These are phyloP conservation scores for Branchipolynoe longqiensis DNA, from an alignment of 2,888 invertebrate species.

Conservation along the genomic window DNA sequence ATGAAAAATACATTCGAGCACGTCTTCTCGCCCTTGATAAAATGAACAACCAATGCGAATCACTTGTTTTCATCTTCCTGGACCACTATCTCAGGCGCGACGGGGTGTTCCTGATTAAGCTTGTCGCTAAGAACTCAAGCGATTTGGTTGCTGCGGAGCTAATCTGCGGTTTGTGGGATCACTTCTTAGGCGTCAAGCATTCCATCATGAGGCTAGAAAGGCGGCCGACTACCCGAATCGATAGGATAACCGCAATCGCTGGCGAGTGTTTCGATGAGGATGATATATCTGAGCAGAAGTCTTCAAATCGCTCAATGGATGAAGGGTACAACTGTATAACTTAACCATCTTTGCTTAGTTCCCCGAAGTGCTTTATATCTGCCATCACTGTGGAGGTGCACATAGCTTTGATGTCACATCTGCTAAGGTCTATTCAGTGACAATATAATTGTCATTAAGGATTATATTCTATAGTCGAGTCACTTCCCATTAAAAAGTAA, in stretches of 20 bases:
- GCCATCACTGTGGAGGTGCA: no score
- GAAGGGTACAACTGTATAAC: not conserved
- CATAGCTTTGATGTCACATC: no score
- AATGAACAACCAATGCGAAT: conserved; percentile 19
- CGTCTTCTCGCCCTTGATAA: conserved; percentile 50
- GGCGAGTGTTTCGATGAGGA: conserved; percentile 48
- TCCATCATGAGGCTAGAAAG: conserved; percentile 16
- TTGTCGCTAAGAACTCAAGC: conserved; percentile 62
- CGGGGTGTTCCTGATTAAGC: conserved; percentile 59
- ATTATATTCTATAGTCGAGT: no score
- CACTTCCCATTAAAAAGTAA: no score
- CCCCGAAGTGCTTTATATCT: no score
- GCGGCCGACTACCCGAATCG: conserved; percentile 13
- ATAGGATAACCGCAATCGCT: conserved; percentile 30
- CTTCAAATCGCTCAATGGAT: not conserved
- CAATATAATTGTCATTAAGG: no score
- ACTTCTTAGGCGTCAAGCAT: conserved; percentile 45
- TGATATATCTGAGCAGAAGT: not conserved
- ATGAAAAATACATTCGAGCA: conserved; percentile 49
- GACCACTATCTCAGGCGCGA: conserved; percentile 59
- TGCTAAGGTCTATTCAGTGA: no score
- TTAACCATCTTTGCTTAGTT: not conserved
- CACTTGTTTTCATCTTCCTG: conserved; percentile 56
- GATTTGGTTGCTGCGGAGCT: conserved; percentile 63
- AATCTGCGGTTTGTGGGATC: conserved; percentile 60